Percentiles rank a stretch among this genome's conserved stretches.
These are phyloP conservation scores for Platycercus adscitus DNA, from an alignment of 2,113 vertebrate genomes.

Conservation along the genomic window DNA sequence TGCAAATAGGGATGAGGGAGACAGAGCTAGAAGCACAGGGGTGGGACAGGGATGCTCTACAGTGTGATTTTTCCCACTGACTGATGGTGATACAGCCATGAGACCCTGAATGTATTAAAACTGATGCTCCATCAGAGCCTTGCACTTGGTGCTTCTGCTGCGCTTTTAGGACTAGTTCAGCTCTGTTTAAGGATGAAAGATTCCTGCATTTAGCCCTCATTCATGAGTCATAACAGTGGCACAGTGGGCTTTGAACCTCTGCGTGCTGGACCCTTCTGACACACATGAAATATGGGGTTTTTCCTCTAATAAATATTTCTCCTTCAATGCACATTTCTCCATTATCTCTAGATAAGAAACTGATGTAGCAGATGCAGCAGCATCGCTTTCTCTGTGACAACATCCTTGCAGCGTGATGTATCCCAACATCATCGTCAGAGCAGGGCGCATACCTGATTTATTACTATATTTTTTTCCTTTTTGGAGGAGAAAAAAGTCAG, in stretches of 20 bases:
- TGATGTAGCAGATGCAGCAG: not conserved
- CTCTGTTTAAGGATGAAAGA: not conserved
- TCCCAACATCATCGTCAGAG: not conserved
- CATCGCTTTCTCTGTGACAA: not conserved
- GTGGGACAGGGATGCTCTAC: not conserved
- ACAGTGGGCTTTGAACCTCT: not conserved
- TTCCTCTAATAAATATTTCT: not conserved
- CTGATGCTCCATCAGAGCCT: not conserved
- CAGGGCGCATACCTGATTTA: not conserved
- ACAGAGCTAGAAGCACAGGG: not conserved
- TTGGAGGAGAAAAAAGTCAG: not conserved
- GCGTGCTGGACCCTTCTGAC: not conserved
- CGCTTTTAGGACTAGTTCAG: not conserved
- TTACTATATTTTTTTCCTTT: not conserved
- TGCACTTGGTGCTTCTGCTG: not conserved
- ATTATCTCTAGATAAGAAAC: not conserved
- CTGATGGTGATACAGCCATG: fast-evolving
- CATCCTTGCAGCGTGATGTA: not conserved
- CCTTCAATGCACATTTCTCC: not conserved
- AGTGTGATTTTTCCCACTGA: not conserved
- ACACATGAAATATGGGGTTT: not conserved
- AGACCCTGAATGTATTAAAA: not conserved
- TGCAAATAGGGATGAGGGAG: not conserved
- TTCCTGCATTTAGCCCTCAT: not conserved
- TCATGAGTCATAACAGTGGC: not conserved